Evolutionary conservation across 2,113 vertebrate genomes (phyloP).

Genomic region (Urocolius indicus): DNA sequence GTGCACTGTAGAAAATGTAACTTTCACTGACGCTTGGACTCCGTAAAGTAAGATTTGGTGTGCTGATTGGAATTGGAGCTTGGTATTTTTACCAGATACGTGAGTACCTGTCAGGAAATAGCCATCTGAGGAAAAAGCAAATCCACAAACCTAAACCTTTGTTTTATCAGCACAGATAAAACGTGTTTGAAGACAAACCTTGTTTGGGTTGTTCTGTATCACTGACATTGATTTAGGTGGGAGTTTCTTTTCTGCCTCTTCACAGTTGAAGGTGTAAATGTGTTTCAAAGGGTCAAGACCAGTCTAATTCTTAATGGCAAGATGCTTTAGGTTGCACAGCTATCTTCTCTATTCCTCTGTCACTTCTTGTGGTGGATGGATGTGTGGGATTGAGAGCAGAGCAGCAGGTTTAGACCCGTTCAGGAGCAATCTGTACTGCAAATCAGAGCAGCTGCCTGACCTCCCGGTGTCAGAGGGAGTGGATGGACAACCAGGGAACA

Average conservation of each 20-base stretch:
- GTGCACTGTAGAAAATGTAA: not conserved
- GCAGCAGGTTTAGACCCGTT: not conserved
- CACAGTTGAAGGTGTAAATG: not conserved
- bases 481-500: accelerated
- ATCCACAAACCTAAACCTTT: not conserved
- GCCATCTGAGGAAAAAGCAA: not conserved
- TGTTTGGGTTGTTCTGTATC: not conserved
- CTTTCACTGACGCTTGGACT: not conserved
- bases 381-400: accelerated
- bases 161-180: not conserved
- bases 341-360: not conserved
- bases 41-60: not conserved
- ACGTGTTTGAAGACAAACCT: not conserved
- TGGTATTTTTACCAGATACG: not conserved
- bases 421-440: not conserved
- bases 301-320: not conserved
- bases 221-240: not conserved
- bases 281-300: not conserved
- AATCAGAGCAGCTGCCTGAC: not conserved
- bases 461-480: accelerated
- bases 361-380: not conserved
- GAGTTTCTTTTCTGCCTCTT: not conserved
- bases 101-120: not conserved
- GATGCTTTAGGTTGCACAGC: not conserved
- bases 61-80: not conserved